Base-by-base conservation (phyloP, 2,113 vertebrate genomes). In the Empidonax traillii region DNA sequence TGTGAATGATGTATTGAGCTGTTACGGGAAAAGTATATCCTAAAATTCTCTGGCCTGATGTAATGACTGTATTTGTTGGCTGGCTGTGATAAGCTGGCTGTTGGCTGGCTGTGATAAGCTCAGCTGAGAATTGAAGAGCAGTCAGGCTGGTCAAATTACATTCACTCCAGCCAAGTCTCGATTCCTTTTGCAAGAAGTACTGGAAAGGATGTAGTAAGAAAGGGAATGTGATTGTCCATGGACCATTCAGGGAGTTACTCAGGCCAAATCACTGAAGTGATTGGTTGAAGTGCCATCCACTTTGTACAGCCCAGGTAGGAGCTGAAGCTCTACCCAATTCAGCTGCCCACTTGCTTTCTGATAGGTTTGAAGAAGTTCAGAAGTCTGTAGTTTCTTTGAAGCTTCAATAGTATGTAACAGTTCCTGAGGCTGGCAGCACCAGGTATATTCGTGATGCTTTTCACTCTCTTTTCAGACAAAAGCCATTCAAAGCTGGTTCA, bases 41-140 rank as follows among this genome's bases (percentile, higher is more conserved):
- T 87, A 58, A 85, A 87, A 59, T 89, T 89, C 69, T 94, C 71
- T 93, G 58, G 62, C 35, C 39, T 88, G 59, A 79, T 69, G 24
- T 71, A 77, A 80, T 63, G 72, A 49, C 74, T 92, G 63, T 74
- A 47, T 76, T 89, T 93, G 51, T 84, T 94, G 87, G 66, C 87
- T 72, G 37, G 67, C 37, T 77, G 39, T 86, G 92, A 78, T 85
- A 89, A 91, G 49, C 87, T 93, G 93, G 61, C 92, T 90, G 43
- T 79, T 87, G 56, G 62, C 73, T 90, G 78, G 52, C 71, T 72
- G 19, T 85, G 89, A 82, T 89, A 82, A 97, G 27, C 74, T 94
- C 66, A 77, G 43, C 72, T 88, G 85, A 94, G 67, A 83, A 53
- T 1, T 85, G 66, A 87, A 73, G 85, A 83, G 46, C 59, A 73